Evolutionary conservation across 2,888 invertebrate genomes (phyloP).

Genomic region (Drosophila mimica): DNA sequence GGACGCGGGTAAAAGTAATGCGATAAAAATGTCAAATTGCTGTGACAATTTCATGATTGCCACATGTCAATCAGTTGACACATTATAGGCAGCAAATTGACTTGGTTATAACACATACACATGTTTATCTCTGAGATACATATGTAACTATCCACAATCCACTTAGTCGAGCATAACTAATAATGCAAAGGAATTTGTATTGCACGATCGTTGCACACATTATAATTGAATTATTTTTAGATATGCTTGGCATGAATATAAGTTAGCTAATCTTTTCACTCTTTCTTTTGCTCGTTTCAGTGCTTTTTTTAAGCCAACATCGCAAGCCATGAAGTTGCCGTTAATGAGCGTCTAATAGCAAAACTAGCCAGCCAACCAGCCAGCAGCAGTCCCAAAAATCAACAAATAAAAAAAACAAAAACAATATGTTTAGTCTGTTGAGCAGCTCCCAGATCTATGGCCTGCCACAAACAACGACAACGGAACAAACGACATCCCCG

Average conservation of each 20-base stretch:
- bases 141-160: conserved; percentile 9
- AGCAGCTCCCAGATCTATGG: conserved; percentile 83
- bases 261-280: conserved; percentile 27
- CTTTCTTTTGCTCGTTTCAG: conserved; percentile 34
- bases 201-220: conserved; percentile 24
- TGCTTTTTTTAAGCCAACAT: conserved; percentile 32
- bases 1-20: conserved; percentile 31
- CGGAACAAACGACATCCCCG: conserved; percentile 37
- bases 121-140: conserved; percentile 14
- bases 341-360: conserved; percentile 27
- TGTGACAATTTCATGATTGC: conserved; percentile 53
- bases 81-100: conserved; percentile 45
- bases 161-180: conserved; percentile 8
- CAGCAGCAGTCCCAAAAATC: conserved; percentile 26
- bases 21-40: conserved; percentile 41
- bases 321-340: conserved; percentile 48
- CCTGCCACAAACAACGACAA: conserved; percentile 68
- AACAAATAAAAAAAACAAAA: not conserved
- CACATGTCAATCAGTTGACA: conserved; percentile 45
- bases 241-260: not conserved
- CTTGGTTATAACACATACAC: conserved; percentile 36
- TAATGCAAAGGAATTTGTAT: conserved; percentile 32
- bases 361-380: conserved; percentile 44
- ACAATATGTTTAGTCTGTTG: conserved; percentile 82
- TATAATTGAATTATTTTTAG: conserved; percentile 25